These are phyloP conservation scores for Protobothrops mucrosquamatus DNA, from an alignment of 2,113 vertebrate species.

Conservation along the genomic window DNA sequence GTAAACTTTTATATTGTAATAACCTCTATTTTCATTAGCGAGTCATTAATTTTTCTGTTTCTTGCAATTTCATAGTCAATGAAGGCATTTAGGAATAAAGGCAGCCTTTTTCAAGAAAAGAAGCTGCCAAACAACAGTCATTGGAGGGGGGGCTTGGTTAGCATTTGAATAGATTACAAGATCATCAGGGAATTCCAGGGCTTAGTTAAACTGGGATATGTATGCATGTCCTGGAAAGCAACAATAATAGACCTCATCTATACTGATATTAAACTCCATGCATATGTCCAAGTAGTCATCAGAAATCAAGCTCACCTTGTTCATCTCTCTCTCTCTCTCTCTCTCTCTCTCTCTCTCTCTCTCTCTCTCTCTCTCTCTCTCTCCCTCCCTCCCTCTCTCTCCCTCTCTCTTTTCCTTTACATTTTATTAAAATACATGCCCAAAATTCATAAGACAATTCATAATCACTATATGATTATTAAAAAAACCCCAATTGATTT, in stretches of 20 bases:
- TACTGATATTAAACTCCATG: not conserved
- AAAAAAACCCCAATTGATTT: not conserved
- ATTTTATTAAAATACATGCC: not conserved
- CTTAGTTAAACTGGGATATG: not conserved
- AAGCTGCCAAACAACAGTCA: not conserved
- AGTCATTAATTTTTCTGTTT: not conserved
- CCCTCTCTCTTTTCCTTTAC: not conserved
- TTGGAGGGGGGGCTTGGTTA: not conserved
- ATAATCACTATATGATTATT: not conserved
- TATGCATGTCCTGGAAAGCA: not conserved
- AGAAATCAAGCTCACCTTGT: not conserved
- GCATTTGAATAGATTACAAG: not conserved
- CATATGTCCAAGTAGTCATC: not conserved
- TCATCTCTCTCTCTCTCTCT: not conserved
- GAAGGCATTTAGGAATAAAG: not conserved
- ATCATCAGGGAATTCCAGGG: not conserved
- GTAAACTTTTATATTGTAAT: not conserved
- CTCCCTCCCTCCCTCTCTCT: too few relatives aligned
- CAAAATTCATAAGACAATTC: not conserved
- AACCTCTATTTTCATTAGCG: not conserved
- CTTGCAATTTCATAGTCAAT: not conserved
- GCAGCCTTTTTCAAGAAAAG: not conserved
- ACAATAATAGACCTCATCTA: not conserved
- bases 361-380: too few relatives aligned
- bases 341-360: too few relatives aligned